Evolutionary conservation across 2,888 invertebrate genomes (phyloP).

Genomic region (Noctua janthe): DNA sequence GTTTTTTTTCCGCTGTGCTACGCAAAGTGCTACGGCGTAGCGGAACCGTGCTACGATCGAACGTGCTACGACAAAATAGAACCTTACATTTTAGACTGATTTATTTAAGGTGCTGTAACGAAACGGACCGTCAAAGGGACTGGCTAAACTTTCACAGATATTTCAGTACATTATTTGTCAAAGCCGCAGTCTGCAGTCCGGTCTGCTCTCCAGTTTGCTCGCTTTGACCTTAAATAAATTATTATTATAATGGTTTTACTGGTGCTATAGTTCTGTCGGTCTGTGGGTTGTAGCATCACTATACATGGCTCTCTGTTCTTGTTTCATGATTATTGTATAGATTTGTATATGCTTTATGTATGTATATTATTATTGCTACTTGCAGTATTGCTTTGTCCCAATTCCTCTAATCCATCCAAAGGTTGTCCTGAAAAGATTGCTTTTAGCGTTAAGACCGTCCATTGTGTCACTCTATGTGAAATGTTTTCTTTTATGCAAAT

Average conservation of each 20-base stretch:
- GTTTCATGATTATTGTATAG: too few relatives aligned
- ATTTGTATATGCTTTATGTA: too few relatives aligned
- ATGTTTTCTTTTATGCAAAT: too few relatives aligned
- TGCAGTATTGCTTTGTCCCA: too few relatives aligned
- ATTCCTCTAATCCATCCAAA: too few relatives aligned
- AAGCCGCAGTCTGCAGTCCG: background rate
- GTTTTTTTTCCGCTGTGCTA: background rate
- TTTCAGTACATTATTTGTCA: background rate
- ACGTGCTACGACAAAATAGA: background rate
- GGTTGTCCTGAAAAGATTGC: too few relatives aligned
- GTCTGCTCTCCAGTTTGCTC: background rate
- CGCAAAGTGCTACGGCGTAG: conserved; percentile 41
- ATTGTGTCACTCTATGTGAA: too few relatives aligned
- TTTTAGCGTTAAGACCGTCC: too few relatives aligned
- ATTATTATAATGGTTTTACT: background rate
- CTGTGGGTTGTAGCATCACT: too few relatives aligned
- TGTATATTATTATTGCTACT: too few relatives aligned
- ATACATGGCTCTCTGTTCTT: too few relatives aligned
- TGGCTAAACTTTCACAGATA: background rate
- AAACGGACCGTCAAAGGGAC: background rate
- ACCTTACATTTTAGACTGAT: background rate
- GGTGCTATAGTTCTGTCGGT: background rate
- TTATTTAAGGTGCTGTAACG: background rate
- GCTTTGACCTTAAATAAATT: background rate
- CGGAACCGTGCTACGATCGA: conserved; percentile 21